Conservation (phyloP, 2,113 vertebrate genomes). For the Elephantulus edwardii region DNA sequence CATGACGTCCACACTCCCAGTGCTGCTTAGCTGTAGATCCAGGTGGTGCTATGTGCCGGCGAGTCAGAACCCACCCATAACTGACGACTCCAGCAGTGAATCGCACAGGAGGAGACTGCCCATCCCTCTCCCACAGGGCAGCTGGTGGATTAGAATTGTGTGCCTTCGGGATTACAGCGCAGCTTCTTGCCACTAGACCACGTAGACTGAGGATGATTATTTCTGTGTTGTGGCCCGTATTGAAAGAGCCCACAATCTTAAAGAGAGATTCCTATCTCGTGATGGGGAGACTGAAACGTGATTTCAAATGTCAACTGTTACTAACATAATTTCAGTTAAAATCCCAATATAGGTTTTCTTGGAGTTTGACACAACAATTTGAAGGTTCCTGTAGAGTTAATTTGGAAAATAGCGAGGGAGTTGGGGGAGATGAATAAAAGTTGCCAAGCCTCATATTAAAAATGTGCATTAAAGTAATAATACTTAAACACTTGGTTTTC, state of each 20-base stretch:
- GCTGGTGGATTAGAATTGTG: no score
- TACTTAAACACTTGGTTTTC: conserved; percentile 27
- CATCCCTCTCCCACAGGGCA: no score
- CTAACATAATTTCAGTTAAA: conserved; percentile 8
- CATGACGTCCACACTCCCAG: not conserved
- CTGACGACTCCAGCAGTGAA: no score
- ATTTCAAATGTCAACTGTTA: conserved; percentile 34
- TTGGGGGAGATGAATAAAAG: not conserved
- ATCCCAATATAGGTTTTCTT: not conserved
- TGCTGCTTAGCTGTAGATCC: no score
- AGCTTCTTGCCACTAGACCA: not conserved
- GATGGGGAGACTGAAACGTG: conserved; percentile 15
- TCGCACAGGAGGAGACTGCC: no score
- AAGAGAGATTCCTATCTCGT: not conserved
- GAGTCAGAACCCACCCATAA: no score
- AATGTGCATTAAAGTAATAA: conserved; percentile 8
- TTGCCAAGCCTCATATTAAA: not conserved
- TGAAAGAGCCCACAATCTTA: not conserved
- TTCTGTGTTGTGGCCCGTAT: not conserved
- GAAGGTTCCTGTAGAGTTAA: conserved; percentile 30
- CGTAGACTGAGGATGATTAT: not conserved
- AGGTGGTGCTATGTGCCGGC: no score
- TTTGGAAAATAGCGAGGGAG: conserved; percentile 8
- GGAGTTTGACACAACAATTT: not conserved
- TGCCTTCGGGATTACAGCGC: no score